phyloP scores from a whole-genome alignment of 2,797 vertebrate genomes.

The Diceros bicornis region DNA sequence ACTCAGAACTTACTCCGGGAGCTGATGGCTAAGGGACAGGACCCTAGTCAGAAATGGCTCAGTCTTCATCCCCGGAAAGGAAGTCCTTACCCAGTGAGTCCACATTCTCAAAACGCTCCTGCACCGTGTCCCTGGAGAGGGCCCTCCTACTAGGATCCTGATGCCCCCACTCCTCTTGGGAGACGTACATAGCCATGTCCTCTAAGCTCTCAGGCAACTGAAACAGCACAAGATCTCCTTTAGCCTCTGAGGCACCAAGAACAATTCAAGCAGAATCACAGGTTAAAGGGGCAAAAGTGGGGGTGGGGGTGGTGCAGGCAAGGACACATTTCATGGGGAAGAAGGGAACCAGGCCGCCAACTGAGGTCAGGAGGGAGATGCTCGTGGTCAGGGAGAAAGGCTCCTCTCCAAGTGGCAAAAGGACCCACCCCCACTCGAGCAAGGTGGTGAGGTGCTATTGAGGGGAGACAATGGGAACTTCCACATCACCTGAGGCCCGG shows the following conservation, averaged over 20 bases:
- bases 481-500: slow-evolving; percentile 84
- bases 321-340: slow-evolving; percentile 39
- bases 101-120: slow-evolving; percentile 87
- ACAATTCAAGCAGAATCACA: slow-evolving; percentile 65
- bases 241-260: slow-evolving; percentile 62
- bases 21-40: not conserved
- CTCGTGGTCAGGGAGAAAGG: not conserved
- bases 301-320: not conserved
- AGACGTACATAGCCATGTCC: slow-evolving; percentile 78
- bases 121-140: slow-evolving; percentile 78
- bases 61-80: slow-evolving; percentile 62
- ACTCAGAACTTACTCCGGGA: not conserved
- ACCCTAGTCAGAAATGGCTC: slow-evolving; percentile 38
- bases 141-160: slow-evolving; percentile 77
- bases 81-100: slow-evolving; percentile 87
- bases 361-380: not conserved
- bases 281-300: slow-evolving; percentile 48
- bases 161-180: slow-evolving; percentile 83
- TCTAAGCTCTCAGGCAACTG: slow-evolving; percentile 75
- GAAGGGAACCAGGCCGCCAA: slow-evolving; percentile 24
- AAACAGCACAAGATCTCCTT: slow-evolving; percentile 75
- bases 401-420: slow-evolving; percentile 26
- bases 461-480: slow-evolving; percentile 57
- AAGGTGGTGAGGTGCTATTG: not conserved
- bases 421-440: slow-evolving; percentile 40